Percentiles rank a stretch among this genome's conserved stretches.
phyloP scores from a whole-genome alignment of 2,888 invertebrate genomes.

The Agrenia bidenticulata region DNA sequence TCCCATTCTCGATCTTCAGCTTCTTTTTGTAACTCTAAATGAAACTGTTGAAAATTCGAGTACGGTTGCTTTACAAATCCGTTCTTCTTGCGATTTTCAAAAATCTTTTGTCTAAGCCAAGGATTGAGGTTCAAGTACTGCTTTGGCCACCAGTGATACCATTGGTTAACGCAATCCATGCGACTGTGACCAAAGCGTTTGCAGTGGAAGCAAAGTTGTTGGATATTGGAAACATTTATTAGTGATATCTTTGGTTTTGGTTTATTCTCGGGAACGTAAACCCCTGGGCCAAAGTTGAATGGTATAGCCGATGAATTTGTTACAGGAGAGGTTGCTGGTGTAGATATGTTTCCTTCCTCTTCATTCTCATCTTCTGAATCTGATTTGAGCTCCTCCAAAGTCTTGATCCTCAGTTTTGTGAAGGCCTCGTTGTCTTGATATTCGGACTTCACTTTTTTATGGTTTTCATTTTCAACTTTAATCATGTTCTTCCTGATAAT shows the following conservation, averaged over 20 bases:
- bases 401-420: too few species aligned
- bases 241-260: too few species aligned
- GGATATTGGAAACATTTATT: background rate
- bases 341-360: background rate
- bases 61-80: background rate
- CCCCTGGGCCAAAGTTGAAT: too few species aligned
- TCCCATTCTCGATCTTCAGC: slow-evolving; percentile 11
- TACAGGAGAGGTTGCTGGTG: too few species aligned
- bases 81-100: background rate
- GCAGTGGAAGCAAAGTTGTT: slow-evolving; percentile 22
- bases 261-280: too few species aligned
- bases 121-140: slow-evolving; percentile 3
- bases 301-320: too few species aligned
- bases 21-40: slow-evolving; percentile 4
- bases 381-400: background rate
- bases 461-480: too few species aligned
- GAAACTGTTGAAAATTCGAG: background rate
- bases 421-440: too few species aligned
- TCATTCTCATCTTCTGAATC: background rate
- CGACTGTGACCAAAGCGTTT: slow-evolving; percentile 19
- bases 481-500: too few species aligned
- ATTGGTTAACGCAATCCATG: background rate
- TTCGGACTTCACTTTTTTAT: too few species aligned
- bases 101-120: slow-evolving; percentile 17
- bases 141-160: slow-evolving; percentile 27